Evolutionary conservation across 2,888 invertebrate genomes (phyloP), one percentile per base, ranked within the genome.

Genomic region (Lumbricus terrestris): DNA sequence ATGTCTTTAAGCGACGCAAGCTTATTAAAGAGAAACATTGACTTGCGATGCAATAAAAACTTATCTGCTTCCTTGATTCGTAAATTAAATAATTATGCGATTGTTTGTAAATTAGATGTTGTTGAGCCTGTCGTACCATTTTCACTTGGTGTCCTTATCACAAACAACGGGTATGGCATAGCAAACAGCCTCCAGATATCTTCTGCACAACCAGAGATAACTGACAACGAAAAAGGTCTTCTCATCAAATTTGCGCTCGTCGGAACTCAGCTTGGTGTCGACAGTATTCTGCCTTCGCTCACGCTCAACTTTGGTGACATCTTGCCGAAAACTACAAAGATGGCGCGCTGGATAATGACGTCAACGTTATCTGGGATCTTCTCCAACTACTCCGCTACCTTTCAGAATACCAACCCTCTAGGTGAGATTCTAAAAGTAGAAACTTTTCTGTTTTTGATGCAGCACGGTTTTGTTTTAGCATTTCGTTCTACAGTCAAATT

Each of bases 121-220:
- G 89, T 91, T 20, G 93, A 93, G 90, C 92, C 92, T 42, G 89
- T 91, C 20, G 90, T 93, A 1, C 93, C 93, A n/a, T 93, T 93
- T 88, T 91, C 90, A 38, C 91, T 93, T 20, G 93, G 92, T 29
- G 91, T 93, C 0, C 90, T 92, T 85, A 91, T 93, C 1, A 91
- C 90, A 82, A 93, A 93, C 90, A 83, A 89, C 18, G 93, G 93
- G 0, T 92, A 92, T 90, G 93, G 93, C 15, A 33, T 91, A 29
- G 93, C 93, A 6, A 91, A 90, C 20, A 91, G 91, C 23, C 82
- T 93, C 20, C 90, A 91, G 88, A 93, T 93, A 40, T 91, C 93
- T 18, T 93, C 93, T 29, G 93, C 92, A n/a, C 93, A 93, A 88
- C 93, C 93, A 16, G 92, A 93, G 90, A 93, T 93, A 42, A 92